These are phyloP conservation scores for Mus spretus DNA, from an alignment of 2,797 vertebrate species.

Conservation along the genomic window DNA sequence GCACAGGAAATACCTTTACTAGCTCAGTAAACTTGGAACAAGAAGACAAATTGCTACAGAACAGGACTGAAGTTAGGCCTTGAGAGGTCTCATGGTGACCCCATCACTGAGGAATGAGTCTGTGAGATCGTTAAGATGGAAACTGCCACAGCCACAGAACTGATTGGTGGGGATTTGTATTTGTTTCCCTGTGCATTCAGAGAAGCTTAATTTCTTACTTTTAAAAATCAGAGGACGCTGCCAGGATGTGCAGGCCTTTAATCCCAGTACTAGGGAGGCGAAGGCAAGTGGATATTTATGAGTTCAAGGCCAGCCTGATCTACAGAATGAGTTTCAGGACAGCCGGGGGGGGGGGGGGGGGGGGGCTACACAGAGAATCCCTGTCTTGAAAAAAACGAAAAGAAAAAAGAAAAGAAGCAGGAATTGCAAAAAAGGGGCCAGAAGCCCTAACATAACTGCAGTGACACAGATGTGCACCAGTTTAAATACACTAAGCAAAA, in stretches of 20 bases:
- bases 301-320: not conserved
- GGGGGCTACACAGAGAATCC: too few species aligned
- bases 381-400: too few species aligned
- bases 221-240: not conserved
- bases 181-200: not conserved
- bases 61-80: not conserved
- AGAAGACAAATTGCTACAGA: not conserved
- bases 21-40: not conserved
- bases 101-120: not conserved
- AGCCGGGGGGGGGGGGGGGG: too few species aligned
- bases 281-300: not conserved
- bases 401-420: too few species aligned
- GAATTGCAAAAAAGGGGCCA: too few species aligned
- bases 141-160: not conserved
- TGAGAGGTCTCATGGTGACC: not conserved
- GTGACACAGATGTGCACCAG: not conserved
- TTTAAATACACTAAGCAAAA: constrained; percentile 16
- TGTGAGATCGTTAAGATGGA: not conserved
- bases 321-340: too few species aligned
- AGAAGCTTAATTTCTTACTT: not conserved
- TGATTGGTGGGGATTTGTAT: not conserved
- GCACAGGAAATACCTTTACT: not conserved
- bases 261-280: not conserved
- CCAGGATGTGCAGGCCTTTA: too few species aligned
- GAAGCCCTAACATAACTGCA: not conserved